Conservation (phyloP, 1,140 invertebrate genomes). For the Monochamus saltuarius region DNA sequence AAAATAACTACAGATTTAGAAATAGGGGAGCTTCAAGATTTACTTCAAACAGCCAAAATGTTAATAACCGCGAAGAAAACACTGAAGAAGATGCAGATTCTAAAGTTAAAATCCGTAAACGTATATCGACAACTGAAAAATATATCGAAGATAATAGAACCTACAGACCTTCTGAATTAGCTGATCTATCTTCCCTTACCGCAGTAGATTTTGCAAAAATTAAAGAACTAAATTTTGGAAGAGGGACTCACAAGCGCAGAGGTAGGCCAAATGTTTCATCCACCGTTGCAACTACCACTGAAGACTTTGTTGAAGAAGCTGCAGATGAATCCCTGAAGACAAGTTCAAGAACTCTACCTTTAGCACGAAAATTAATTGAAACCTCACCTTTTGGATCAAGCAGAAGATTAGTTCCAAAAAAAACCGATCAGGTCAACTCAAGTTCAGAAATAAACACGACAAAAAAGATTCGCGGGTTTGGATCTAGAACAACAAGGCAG, state of each 20-base stretch:
- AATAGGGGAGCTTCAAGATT: conserved; percentile 53
- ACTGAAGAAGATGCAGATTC: conserved; percentile 24
- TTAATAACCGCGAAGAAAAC: conserved; percentile 19
- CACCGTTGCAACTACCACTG: conserved; percentile 40
- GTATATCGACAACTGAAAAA: conserved; percentile 27
- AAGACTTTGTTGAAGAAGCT: conserved; percentile 25
- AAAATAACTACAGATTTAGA: conserved; percentile 14
- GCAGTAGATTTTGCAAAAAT: conserved; percentile 42
- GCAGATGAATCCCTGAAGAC: conserved; percentile 41
- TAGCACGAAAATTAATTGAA: conserved; percentile 32
- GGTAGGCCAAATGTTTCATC: conserved; percentile 33
- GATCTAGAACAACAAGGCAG: conserved; percentile 14
- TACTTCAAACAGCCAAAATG: conserved; percentile 6
- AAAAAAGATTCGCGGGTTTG: conserved; percentile 24
- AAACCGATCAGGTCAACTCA: conserved; percentile 31
- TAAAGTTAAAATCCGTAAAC: not conserved
- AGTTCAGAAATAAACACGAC: conserved; percentile 16
- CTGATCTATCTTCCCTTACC: conserved; percentile 52
- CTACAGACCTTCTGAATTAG: conserved; percentile 41
- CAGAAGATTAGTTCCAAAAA: conserved; percentile 18
- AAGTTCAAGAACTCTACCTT: conserved; percentile 31
- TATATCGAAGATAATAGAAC: conserved; percentile 27
- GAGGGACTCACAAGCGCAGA: conserved; percentile 9
- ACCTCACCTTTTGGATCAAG: conserved; percentile 20
- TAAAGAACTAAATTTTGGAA: conserved; percentile 25